Evolutionary conservation across 2,888 invertebrate genomes (phyloP), one percentile per base, ranked within the genome.

Genomic region (Onthophagus sagittarius): DNA sequence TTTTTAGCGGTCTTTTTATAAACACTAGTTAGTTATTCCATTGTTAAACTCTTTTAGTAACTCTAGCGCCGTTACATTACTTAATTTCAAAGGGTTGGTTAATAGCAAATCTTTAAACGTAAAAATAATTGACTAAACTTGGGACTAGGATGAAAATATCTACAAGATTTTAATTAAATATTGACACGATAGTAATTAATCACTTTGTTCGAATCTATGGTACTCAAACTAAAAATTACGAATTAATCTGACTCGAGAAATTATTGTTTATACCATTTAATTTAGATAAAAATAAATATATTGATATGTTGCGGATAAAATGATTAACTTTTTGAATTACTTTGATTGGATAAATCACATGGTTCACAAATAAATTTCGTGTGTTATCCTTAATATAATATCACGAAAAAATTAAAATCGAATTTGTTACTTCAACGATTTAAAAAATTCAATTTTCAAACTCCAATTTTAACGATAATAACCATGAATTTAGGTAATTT

Each of bases 111-210:
- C 23, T 15, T 53, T 72, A 9, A 72, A 63, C 32, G 31, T 65
- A 53, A 81, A 81, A 80, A 79, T 82, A 84, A 84, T 85, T 85
- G 84, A 85, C 84, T 84, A 83, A 82, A 80, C 83, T 82, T 78
- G 81, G 81, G 84, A 85, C 85, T 84, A 85, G 84, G 80, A 9
- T 11, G 2, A 53, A 53, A 53, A 53, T 53, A 53, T 53, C 39
- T 53, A 82, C 77, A 77, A 78, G 71, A 75, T 69, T 23, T 13
- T 23, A 23, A 23, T 23, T 23, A 23, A 23, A 23, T 23, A 23
- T 23, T 23, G 23, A 23, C 23, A 23, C 23, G 23, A 23, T 23
- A 23, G 70, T 69, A 9, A 15, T 69, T 69, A 69, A 14, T 23
- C 23, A 15, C 13, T 69, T 64, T 53, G 39, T 53, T 53, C 39